Evolutionary conservation across 1,140 invertebrate genomes (phyloP).

Genomic region (Frieseomelitta varia): DNA sequence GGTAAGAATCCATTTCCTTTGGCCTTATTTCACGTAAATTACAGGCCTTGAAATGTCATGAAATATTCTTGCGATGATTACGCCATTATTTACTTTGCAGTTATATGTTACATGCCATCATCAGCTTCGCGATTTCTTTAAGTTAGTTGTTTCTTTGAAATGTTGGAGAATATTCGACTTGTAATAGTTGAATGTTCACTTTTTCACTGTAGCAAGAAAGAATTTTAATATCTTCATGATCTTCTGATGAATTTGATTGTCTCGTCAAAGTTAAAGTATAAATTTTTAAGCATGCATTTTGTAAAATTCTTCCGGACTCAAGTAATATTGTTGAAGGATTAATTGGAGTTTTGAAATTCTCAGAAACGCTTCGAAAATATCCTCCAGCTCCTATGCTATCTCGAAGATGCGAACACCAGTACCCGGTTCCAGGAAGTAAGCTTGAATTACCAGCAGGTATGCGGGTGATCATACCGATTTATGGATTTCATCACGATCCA

Average conservation of each 20-base stretch:
- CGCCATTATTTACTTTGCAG: neutral
- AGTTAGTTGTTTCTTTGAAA: neutral
- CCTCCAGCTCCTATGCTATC: slow-evolving; percentile 81
- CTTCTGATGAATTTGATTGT: too few relatives aligned
- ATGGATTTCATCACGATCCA: slow-evolving; percentile 86
- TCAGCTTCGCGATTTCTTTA: neutral
- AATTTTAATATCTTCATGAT: too few relatives aligned
- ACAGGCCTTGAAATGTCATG: neutral
- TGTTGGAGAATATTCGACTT: neutral
- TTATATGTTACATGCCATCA: neutral
- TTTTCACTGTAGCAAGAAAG: too few relatives aligned
- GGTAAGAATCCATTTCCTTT: slow-evolving; percentile 73
- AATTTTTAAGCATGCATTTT: too few relatives aligned
- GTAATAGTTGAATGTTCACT: too few relatives aligned
- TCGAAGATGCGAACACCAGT: slow-evolving; percentile 78
- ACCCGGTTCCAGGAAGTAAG: slow-evolving; percentile 75
- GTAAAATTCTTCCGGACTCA: neutral
- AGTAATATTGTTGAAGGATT: neutral
- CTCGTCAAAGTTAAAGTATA: too few relatives aligned
- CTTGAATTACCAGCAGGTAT: slow-evolving; percentile 78
- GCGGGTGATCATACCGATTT: slow-evolving; percentile 83
- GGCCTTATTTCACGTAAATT: neutral
- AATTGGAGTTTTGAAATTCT: neutral
- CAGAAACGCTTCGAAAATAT: slow-evolving; percentile 83
- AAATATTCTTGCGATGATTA: neutral